phyloP scores from a whole-genome alignment of 1,140 invertebrate genomes.

The Chymomyza costata region DNA sequence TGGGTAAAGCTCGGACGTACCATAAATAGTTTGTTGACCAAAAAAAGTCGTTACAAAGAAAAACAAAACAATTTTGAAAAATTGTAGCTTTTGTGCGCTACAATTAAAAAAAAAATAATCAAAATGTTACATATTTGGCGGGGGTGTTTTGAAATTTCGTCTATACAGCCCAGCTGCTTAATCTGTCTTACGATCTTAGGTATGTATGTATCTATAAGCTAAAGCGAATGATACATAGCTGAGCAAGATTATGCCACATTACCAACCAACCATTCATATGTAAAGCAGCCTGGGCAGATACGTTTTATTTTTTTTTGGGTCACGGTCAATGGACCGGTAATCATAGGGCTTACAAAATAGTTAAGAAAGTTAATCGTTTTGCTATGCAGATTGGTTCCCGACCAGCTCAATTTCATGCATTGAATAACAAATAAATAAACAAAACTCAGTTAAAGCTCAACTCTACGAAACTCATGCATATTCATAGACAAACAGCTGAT shows the following conservation, averaged over 20 bases:
- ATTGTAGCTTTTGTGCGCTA: too few species aligned
- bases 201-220: too few species aligned
- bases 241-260: too few species aligned
- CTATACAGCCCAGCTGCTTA: too few species aligned
- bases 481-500: conserved; percentile 5
- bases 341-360: conserved; percentile 17
- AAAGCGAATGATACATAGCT: too few species aligned
- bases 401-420: conserved; percentile 31
- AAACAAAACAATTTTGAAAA: too few species aligned
- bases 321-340: conserved; percentile 63
- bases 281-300: conserved; percentile 44
- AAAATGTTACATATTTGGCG: too few species aligned
- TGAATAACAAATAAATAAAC: conserved; percentile 27
- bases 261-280: conserved; percentile 56
- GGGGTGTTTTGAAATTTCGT: too few species aligned
- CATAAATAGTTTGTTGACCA: conserved; percentile 69
- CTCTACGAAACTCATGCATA: conserved; percentile 14
- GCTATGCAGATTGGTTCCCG: conserved; percentile 44
- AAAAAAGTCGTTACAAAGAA: conserved; percentile 37
- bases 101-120: too few species aligned
- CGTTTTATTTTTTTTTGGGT: conserved; percentile 55
- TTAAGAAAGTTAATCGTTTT: conserved; percentile 20
- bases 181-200: too few species aligned
- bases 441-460: too few species aligned
- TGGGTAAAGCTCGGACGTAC: conserved; percentile 13